Conservation (phyloP, 2,888 invertebrate species). For the Dicroscelio sp. region DNA sequence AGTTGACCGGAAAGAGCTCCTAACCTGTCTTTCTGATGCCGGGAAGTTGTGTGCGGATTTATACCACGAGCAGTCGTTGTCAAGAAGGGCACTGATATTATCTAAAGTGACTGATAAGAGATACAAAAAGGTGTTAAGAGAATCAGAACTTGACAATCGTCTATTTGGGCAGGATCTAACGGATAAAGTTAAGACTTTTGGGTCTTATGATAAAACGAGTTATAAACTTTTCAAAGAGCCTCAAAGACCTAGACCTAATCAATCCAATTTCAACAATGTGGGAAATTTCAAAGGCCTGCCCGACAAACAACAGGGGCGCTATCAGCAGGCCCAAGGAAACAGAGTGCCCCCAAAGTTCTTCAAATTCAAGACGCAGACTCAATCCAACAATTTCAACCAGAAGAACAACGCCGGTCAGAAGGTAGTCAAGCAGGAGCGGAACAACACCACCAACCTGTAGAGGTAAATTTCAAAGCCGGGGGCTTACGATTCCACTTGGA, state of each 20-base stretch:
- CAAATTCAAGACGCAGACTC: conserved; percentile 3
- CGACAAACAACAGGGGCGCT: neutral
- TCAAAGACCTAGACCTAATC: neutral
- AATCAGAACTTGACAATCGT: conserved; percentile 1
- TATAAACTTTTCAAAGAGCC: neutral
- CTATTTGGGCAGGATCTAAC: conserved; percentile 37
- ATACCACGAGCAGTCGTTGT: conserved; percentile 6
- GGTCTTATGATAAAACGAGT: neutral
- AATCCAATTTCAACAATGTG: neutral
- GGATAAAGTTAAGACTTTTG: conserved; percentile 33
- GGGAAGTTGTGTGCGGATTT: conserved; percentile 31
- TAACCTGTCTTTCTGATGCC: neutral
- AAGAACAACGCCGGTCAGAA: neutral
- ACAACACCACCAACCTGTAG: neutral
- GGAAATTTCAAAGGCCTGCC: conserved; percentile 41
- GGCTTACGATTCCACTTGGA: neutral
- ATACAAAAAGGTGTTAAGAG: neutral
- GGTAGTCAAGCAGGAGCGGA: neutral
- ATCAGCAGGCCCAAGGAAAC: conserved; percentile 1
- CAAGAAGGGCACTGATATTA: conserved; percentile 35
- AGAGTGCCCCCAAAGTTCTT: neutral
- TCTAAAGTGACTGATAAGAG: conserved; percentile 26
- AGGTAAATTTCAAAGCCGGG: neutral
- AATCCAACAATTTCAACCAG: neutral
- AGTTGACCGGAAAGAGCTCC: neutral